Percentiles rank a stretch among this genome's conserved stretches.
phyloP scores from a whole-genome alignment of 1,140 invertebrate species.

The Aphelenchoides avenae region DNA sequence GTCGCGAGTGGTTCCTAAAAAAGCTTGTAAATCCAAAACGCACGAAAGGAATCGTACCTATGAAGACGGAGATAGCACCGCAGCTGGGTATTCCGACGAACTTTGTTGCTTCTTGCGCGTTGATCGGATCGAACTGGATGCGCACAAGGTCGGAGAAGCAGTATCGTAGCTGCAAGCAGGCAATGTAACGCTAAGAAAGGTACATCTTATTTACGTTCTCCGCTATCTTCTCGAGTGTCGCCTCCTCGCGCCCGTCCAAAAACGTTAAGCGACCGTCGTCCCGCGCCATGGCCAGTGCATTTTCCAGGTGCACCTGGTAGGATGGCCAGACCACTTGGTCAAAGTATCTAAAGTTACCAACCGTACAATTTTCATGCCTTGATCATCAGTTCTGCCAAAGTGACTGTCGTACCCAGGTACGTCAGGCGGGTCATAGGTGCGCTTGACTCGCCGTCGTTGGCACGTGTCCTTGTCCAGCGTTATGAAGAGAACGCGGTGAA shows the following conservation, averaged over 20 bases:
- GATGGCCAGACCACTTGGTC: constrained; percentile 37
- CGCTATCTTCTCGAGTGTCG: constrained; percentile 6
- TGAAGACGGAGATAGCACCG: constrained; percentile 34
- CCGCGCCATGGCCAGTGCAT: constrained; percentile 2
- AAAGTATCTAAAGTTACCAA: constrained; percentile 21
- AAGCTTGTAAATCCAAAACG: not conserved
- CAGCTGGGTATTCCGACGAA: constrained; percentile 27
- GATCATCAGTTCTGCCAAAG: not conserved
- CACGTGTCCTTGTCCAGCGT: constrained; percentile 28
- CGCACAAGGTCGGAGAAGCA: constrained; percentile 12
- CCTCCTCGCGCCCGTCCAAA: not conserved
- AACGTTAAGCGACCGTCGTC: not conserved
- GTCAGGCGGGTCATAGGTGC: constrained; percentile 36
- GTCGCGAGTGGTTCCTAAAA: constrained; percentile 32
- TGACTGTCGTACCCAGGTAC: constrained; percentile 12
- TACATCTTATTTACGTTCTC: not conserved
- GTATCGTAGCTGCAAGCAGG: constrained; percentile 9
- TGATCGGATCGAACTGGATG: constrained; percentile 5
- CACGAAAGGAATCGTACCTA: constrained; percentile 8
- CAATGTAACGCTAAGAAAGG: not conserved
- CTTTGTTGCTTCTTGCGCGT: constrained; percentile 2
- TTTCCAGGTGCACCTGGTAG: constrained; percentile 19
- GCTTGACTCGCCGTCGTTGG: constrained; percentile 1
- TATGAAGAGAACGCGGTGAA: constrained; percentile 23
- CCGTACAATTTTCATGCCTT: constrained; percentile 3